These are phyloP conservation scores for Podarcis raffonei DNA, from an alignment of 2,113 vertebrate species.

Conservation along the genomic window DNA sequence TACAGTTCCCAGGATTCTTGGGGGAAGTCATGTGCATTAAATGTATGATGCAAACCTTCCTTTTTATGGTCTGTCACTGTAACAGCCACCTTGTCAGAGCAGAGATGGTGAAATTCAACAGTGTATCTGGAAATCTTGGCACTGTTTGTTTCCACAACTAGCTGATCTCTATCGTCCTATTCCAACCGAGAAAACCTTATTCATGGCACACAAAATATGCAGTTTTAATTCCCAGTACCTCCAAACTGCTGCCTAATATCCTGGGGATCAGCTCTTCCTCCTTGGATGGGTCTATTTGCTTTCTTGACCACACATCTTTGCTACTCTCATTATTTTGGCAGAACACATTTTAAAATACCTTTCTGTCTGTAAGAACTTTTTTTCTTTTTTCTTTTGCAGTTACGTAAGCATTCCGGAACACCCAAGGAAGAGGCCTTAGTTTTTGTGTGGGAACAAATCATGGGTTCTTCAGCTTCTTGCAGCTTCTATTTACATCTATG, in stretches of 20 bases:
- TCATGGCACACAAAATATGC: conserved; percentile 16
- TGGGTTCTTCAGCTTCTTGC: neutral
- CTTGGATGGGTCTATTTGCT: conserved; percentile 63
- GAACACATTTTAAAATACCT: conserved; percentile 44
- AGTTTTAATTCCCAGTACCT: conserved; percentile 62
- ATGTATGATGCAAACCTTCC: too few species aligned
- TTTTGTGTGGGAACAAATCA: conserved; percentile 45
- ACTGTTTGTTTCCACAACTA: conserved; percentile 37
- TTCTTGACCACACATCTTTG: conserved; percentile 66
- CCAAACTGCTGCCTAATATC: conserved; percentile 55
- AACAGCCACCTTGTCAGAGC: neutral
- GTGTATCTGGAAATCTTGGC: conserved; percentile 38
- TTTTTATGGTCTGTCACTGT: neutral
- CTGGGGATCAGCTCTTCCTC: conserved; percentile 54
- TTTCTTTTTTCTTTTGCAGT: conserved; percentile 56
- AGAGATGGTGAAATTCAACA: neutral
- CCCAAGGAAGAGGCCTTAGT: conserved; percentile 26
- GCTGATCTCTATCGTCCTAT: conserved; percentile 29
- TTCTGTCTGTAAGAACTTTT: neutral
- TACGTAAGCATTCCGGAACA: conserved; percentile 37
- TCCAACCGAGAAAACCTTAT: neutral
- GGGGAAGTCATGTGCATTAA: too few species aligned
- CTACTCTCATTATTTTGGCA: conserved; percentile 71
- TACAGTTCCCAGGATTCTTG: too few species aligned
- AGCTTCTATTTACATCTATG: conserved; percentile 61